A percentile compares a stretch with the other conserved stretches of the same genome.
Conservation (phyloP, 1,140 invertebrate species). For the Latrodectus geometricus region DNA sequence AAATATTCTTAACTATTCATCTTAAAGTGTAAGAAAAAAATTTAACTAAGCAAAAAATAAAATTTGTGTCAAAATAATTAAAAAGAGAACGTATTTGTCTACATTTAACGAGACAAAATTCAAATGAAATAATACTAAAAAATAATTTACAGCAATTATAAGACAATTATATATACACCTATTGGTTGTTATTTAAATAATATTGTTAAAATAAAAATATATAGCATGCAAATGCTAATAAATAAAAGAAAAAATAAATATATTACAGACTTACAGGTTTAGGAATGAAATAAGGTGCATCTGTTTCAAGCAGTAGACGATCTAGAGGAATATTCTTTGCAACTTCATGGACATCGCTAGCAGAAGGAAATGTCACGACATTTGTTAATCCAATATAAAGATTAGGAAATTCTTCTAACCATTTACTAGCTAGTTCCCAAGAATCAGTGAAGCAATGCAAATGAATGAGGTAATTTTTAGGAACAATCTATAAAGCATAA, state of each 20-base stretch:
- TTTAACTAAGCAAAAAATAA: too few species aligned
- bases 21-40: too few species aligned
- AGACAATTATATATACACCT: too few species aligned
- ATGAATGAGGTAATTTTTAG: constrained; percentile 70
- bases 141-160: too few species aligned
- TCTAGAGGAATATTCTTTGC: constrained; percentile 69
- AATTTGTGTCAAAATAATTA: too few species aligned
- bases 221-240: too few species aligned
- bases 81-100: too few species aligned
- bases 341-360: constrained; percentile 67
- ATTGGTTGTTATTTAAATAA: too few species aligned
- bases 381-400: constrained; percentile 71
- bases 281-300: constrained; percentile 72
- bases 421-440: constrained; percentile 67
- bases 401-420: constrained; percentile 70
- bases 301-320: constrained; percentile 71
- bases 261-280: constrained; percentile 6
- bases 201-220: too few species aligned
- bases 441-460: constrained; percentile 71
- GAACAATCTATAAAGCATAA: constrained; percentile 66
- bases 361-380: constrained; percentile 68
- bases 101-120: too few species aligned
- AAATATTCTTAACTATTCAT: too few species aligned
- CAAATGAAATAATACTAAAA: too few species aligned
- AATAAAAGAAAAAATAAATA: not conserved